Evolutionary conservation across 2,797 vertebrate genomes (phyloP).

Genomic region (Schizopygopsis pylzovi): DNA sequence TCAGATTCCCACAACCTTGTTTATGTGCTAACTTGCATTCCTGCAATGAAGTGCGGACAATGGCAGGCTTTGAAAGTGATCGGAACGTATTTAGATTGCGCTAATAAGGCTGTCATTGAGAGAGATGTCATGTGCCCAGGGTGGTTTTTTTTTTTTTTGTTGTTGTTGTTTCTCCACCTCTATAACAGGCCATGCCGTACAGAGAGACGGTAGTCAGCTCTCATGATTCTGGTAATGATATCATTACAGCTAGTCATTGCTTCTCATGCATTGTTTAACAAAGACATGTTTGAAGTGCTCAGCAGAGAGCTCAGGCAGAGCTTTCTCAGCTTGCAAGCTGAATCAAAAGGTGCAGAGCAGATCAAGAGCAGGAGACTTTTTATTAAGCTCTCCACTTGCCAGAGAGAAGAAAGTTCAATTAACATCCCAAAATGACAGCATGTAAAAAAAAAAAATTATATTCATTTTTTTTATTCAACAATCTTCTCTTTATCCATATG

Average conservation of each 20-base stretch:
- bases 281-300: conserved; percentile 61
- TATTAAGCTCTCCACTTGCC: conserved; percentile 38
- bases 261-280: conserved; percentile 65
- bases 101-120: conserved; percentile 62
- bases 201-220: conserved; percentile 58
- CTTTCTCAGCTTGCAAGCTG: conserved; percentile 51
- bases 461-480: background rate
- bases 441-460: background rate
- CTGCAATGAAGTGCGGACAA: conserved; percentile 47
- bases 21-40: conserved; percentile 56
- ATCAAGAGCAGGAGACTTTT: conserved; percentile 57
- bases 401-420: conserved; percentile 44
- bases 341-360: conserved; percentile 54
- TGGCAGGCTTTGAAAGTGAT: conserved; percentile 57
- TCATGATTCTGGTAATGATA: conserved; percentile 62
- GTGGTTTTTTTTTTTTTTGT: background rate
- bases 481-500: too few relatives aligned
- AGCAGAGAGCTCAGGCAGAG: conserved; percentile 51
- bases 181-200: conserved; percentile 1
- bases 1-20: conserved; percentile 52
- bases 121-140: conserved; percentile 51
- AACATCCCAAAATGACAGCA: conserved; percentile 54
- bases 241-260: conserved; percentile 59
- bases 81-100: conserved; percentile 34
- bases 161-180: conserved; percentile 28